Base-by-base conservation (phyloP, 2,888 invertebrate species). In the Trachelus iudaicus region DNA sequence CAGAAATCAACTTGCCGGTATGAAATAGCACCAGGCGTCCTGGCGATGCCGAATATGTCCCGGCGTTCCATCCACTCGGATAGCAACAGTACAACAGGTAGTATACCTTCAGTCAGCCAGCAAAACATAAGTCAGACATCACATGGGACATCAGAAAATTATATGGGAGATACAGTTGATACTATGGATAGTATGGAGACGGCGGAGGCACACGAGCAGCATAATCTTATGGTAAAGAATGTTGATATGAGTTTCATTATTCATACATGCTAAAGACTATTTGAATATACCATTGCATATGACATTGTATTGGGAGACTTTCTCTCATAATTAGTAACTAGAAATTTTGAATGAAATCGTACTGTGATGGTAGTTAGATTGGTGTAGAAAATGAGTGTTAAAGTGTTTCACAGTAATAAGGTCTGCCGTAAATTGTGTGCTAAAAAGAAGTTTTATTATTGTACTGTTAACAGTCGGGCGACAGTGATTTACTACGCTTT, bases 31-130 rank as follows among this genome's bases (percentile, higher is more conserved):
- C 96, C 96, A 0, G 97, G 97, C 1, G 94, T 96, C 78, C 93
- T 97, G 82, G 95, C 96, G 35, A 96, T 97, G 94, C 97, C 97
- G 4, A 97, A 98, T 92, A 97, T 98, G 97, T 97, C 97, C 2
- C 94, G 97, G 4, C 94, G 94, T 79, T 95, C 96, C 78, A 85
- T 91, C 81, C 90, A 89, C 80, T 86, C 87, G 69, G 84, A 88
- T 73, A 80, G 83, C 31, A 87, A 84, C 81, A 85, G 84, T 76
- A 86, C 80, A 69, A 83, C 79, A 56, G 85, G 85, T 34, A 87
- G 83, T 73, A 79, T 84, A 81, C 79, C 83, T 69, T 84, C 84
- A 23, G 81, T 82, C 33, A 88, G 85, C 81, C 85, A 85, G 82
- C 85, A 83, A 78, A 87, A 81, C 76, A 81, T 82, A 40, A 85